Base-by-base conservation (phyloP, 2,888 invertebrate genomes). In the Athalia circularis region DNA sequence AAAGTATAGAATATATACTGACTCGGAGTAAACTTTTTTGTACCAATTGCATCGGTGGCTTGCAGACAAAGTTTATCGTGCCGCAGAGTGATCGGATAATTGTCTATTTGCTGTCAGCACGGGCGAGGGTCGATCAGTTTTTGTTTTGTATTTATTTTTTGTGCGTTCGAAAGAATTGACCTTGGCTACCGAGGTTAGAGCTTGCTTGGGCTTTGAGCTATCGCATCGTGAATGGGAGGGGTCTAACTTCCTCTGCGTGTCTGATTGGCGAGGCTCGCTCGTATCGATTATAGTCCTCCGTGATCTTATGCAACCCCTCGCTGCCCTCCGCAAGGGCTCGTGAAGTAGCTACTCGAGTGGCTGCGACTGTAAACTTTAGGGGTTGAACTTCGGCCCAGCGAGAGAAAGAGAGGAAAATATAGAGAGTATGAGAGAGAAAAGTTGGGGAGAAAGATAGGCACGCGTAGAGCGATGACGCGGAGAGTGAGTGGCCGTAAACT, bases 401-500 rank as follows among this genome's bases (percentile, higher is more conserved):
- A 70, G 65, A 64, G 43, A 61, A 72, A 15, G 61, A 43, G 72
- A 77, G 65, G 54, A 2, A 29, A 2, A 29, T 0, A 29, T 29
- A 29, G 78, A 68, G 65, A 54, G 13, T 43, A 72, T 11, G 65
- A 52, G 75, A 80, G 81, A 76, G 80, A 78, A 79, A 81, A 57
- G 80, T 61, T 61, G 80, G 68, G 80, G 70, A 80, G 81, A 77
- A 82, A 82, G 80, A 72, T 29, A 29, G 29, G 29, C 47, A 59
- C 72, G 72, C 59, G 72, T 59, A 72, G 13, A 57, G 72, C 75
- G 62, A 50, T 50, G 50, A 81, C 81, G 74, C 70, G 82, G 81
- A 82, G 85, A 80, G 84, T 82, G 86, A 86, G 84, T 84, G 87
- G 84, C 86, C 86, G 84, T 88, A 88, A 88, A 88, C 85, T 88